Evolutionary conservation across 2,888 invertebrate genomes (phyloP), one percentile per base, ranked within the genome.

Genomic region (Apocheima hispidaria): DNA sequence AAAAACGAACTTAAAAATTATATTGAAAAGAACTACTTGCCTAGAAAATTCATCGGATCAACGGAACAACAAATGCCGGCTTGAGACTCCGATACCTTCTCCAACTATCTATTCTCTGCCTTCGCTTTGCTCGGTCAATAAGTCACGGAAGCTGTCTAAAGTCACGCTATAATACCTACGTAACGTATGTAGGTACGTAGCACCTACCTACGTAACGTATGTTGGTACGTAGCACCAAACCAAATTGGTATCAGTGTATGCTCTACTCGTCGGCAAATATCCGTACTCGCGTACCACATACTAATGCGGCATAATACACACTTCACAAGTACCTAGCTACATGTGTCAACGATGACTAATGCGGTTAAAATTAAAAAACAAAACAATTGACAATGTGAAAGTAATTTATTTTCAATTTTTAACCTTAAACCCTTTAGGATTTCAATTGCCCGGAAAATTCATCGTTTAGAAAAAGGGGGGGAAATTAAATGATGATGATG

Each of bases 281-380:
- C 54, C 65, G 56, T 50, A 56, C 48, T 51, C 53, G 53, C 26
- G 35, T 59, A 56, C 36, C 35, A 65, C 49, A 68, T 68, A 53
- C 60, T 61, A 65, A 68, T 68, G 52, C 49, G 52, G 41, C 16
- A 28, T 54, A 54, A 28, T 54, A 54, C 53, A 40, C 33, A 57
- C 49, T 23, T 2, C 48, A 59, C 54, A 52, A 21, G 58, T 63
- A 66, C 40, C 40, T 56, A 59, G 43, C n/a, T 53, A 54, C 56
- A 56, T 23, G 10, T 46, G 60, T 30, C 41, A 46, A 58, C 52
- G 55, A 35, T 69, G 69, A 69, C 65, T 64, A 68, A 69, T 65
- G 54, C 51, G 62, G 40, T 56, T 60, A 53, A 51, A 38, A 51
- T 38, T 38, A 28, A 28, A 51, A 38, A 51, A 28, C 28, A 28